These are phyloP conservation scores for Heliconius cydno DNA, from an alignment of 2,888 invertebrate species.

Conservation along the genomic window DNA sequence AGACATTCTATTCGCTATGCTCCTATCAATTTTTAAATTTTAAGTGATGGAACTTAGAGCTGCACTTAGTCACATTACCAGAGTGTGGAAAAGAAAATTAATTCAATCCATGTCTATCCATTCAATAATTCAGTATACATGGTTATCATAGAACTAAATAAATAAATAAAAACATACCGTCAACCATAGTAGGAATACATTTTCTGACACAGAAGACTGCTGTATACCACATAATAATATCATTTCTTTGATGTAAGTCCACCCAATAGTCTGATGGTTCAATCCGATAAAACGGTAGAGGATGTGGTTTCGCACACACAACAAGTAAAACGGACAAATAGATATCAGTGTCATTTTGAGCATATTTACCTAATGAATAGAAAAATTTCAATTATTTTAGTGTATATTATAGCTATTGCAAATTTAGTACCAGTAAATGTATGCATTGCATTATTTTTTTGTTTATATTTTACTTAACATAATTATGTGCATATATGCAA, in stretches of 20 bases:
- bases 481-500: neutral
- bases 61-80: too few relatives aligned
- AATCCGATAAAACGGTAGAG: conserved; percentile 66
- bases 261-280: conserved; percentile 70
- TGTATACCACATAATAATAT: conserved; percentile 72
- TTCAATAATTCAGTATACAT: too few relatives aligned
- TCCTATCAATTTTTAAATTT: neutral
- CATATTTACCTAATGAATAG: conserved; percentile 71
- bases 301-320: conserved; percentile 72
- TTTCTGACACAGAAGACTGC: conserved; percentile 75
- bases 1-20: neutral
- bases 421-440: neutral
- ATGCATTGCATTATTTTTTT: neutral
- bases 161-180: conserved; percentile 58
- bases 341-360: conserved; percentile 72
- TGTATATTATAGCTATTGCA: neutral
- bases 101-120: too few relatives aligned
- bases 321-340: conserved; percentile 71
- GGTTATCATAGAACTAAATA: neutral
- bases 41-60: too few relatives aligned
- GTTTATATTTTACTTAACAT: too few relatives aligned
- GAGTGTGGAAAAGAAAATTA: too few relatives aligned
- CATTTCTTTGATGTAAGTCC: conserved; percentile 68
- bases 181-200: conserved; percentile 73
- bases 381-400: neutral